These are phyloP conservation scores for Chrysochloris asiatica DNA, from an alignment of 2,113 vertebrate genomes.

Conservation along the genomic window DNA sequence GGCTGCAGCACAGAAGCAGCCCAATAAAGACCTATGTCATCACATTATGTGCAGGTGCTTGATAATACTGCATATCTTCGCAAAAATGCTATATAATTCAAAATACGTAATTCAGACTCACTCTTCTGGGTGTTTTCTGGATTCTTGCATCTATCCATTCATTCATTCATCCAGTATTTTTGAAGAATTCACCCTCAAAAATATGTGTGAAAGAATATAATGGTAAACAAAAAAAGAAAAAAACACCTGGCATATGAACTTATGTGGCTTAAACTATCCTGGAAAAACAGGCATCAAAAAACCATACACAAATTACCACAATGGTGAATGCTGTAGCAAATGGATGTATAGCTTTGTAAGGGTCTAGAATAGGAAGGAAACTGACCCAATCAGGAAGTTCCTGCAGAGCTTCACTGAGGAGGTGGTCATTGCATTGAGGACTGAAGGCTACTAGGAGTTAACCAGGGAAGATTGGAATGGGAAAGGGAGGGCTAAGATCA, in stretches of 20 bases:
- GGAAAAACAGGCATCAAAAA: neutral
- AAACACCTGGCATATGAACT: neutral
- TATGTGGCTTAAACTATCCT: neutral
- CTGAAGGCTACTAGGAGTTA: neutral
- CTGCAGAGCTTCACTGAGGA: neutral
- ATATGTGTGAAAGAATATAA: neutral
- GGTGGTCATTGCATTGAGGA: too few relatives aligned
- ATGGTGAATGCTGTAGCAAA: fast-evolving
- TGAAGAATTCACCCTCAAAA: neutral
- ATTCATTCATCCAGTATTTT: neutral
- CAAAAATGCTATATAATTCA: neutral
- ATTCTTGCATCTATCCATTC: neutral
- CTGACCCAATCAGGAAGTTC: neutral
- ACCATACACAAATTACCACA: neutral
- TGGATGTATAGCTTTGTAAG: fast-evolving
- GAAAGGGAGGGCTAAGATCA: neutral
- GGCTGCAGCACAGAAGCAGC: neutral
- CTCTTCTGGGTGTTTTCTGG: neutral
- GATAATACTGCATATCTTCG: neutral
- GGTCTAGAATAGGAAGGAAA: neutral
- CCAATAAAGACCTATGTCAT: neutral
- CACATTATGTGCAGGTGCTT: neutral
- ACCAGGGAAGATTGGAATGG: neutral
- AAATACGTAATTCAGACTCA: neutral
- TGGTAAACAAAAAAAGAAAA: neutral